Conservation (phyloP, 2,888 invertebrate genomes). For the Onchidella celtica region DNA sequence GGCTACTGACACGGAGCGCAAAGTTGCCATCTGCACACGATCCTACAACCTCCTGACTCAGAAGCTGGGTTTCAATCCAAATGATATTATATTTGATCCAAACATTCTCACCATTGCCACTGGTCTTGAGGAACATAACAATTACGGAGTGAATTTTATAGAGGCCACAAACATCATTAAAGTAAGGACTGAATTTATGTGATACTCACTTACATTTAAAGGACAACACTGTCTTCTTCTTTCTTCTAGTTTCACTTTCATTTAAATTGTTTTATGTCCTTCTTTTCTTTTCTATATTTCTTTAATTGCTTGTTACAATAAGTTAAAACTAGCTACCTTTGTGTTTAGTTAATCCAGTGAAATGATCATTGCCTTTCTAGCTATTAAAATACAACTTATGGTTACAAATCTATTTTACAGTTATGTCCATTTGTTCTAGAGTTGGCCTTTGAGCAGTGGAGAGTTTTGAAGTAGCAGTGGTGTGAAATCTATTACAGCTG, state of each 20-base stretch:
- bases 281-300: background rate
- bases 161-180: slow-evolving; percentile 82
- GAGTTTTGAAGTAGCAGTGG: too few relatives aligned
- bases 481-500: too few relatives aligned
- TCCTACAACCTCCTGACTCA: slow-evolving; percentile 82
- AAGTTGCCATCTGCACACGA: slow-evolving; percentile 83
- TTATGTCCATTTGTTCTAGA: too few relatives aligned
- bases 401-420: too few relatives aligned
- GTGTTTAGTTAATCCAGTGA: too few relatives aligned
- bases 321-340: too few relatives aligned
- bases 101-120: slow-evolving; percentile 84
- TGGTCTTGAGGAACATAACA: slow-evolving; percentile 83
- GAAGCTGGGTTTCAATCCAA: slow-evolving; percentile 82
- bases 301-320: too few relatives aligned
- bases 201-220: background rate
- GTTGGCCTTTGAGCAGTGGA: too few relatives aligned
- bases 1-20: slow-evolving; percentile 82
- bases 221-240: background rate
- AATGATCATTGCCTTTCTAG: too few relatives aligned
- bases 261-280: background rate
- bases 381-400: too few relatives aligned
- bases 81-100: slow-evolving; percentile 84
- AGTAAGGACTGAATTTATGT: slow-evolving; percentile 67
- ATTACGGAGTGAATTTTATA: slow-evolving; percentile 83
- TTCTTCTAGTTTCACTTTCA: background rate